Conservation (phyloP, 2,797 vertebrate species). For the Anisognathus igniventris region DNA sequence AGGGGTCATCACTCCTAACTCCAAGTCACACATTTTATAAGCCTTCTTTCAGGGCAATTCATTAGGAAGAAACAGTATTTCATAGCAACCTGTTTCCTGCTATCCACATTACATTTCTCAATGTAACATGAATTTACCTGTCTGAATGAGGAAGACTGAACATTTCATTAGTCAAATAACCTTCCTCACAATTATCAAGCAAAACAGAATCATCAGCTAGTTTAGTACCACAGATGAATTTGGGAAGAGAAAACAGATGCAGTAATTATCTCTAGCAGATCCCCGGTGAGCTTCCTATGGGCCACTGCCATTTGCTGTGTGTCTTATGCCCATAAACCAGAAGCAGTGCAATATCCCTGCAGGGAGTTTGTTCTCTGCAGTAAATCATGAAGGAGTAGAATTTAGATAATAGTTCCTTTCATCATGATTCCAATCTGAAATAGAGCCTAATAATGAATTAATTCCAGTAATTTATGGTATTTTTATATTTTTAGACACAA, state of each 20-base stretch:
- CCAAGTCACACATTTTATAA: not conserved
- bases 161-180: not conserved
- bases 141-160: not conserved
- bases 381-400: not conserved
- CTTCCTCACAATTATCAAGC: not conserved
- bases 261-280: not conserved
- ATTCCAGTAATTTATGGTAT: not conserved
- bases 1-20: not conserved
- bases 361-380: not conserved
- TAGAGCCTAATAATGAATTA: not conserved
- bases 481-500: not conserved
- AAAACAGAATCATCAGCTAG: not conserved
- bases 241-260: slow-evolving; percentile 2
- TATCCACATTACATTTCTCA: not conserved
- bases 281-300: not conserved
- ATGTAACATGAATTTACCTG: not conserved
- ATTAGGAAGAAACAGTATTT: not conserved
- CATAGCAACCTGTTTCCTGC: not conserved
- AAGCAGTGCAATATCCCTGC: not conserved
- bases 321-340: not conserved
- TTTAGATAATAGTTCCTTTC: not conserved
- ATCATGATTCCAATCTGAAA: not conserved
- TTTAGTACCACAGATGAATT: not conserved
- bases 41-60: not conserved
- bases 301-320: not conserved